Percentiles rank a stretch among this genome's conserved stretches.
These are phyloP conservation scores for Teleopsis dalmanni DNA, from an alignment of 1,140 invertebrate species.

Conservation along the genomic window DNA sequence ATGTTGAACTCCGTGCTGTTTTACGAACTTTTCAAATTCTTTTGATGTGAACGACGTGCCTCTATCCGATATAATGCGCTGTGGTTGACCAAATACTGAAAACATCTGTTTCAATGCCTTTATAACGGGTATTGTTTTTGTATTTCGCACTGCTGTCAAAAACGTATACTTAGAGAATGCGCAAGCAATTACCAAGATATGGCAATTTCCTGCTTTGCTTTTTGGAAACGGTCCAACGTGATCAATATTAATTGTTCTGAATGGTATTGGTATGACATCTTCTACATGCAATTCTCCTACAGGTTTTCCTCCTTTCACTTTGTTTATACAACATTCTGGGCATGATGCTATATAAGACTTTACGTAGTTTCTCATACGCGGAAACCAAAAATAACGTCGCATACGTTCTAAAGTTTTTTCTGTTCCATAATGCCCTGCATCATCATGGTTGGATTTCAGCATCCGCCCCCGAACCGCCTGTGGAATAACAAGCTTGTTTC, in stretches of 20 bases:
- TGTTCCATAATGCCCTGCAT: not conserved
- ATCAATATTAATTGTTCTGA: slow-evolving; percentile 26
- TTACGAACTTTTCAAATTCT: slow-evolving; percentile 6
- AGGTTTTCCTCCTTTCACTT: slow-evolving; percentile 4
- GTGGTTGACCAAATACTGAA: not conserved
- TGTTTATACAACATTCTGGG: slow-evolving; percentile 6
- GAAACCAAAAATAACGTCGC: slow-evolving; percentile 13
- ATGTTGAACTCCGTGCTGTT: slow-evolving; percentile 21
- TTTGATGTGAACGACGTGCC: slow-evolving; percentile 2
- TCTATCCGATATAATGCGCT: not conserved
- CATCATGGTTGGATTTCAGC: slow-evolving; percentile 3
- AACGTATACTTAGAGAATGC: slow-evolving; percentile 19
- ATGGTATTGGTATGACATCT: slow-evolving; percentile 23
- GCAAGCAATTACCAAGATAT: slow-evolving; percentile 44
- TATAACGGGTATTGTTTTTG: slow-evolving; percentile 16
- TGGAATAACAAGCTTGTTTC: not conserved
- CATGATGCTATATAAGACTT: slow-evolving; percentile 1
- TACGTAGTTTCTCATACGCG: slow-evolving; percentile 2
- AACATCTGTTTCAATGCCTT: slow-evolving; percentile 3
- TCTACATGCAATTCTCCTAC: slow-evolving; percentile 22
- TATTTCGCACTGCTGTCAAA: slow-evolving; percentile 5
- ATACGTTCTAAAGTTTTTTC: slow-evolving; percentile 1
- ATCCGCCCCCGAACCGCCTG: not conserved
- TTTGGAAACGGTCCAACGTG: slow-evolving; percentile 28
- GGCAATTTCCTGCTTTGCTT: slow-evolving; percentile 35